Evolutionary conservation across 1,140 invertebrate genomes (phyloP).

Genomic region (Bombus pascuorum): DNA sequence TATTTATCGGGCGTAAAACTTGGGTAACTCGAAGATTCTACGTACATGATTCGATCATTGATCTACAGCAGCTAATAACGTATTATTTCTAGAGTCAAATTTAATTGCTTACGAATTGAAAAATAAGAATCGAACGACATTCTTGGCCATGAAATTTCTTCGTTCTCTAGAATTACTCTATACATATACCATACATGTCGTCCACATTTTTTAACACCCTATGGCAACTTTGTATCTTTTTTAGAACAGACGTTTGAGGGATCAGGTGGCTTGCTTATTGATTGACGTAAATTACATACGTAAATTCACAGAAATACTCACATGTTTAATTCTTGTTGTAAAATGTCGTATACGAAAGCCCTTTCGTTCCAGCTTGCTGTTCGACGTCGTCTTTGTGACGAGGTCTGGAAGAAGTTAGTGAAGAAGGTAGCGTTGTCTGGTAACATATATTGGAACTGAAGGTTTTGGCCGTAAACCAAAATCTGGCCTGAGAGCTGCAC

Average conservation of each 20-base stretch:
- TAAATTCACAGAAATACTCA: constrained; percentile 36
- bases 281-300: too few relatives aligned
- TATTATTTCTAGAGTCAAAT: too few relatives aligned
- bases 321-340: constrained; percentile 71
- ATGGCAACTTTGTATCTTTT: neutral
- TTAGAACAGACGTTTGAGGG: neutral
- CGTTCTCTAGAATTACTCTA: too few relatives aligned
- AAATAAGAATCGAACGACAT: too few relatives aligned
- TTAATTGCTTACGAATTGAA: too few relatives aligned
- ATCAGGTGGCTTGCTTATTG: too few relatives aligned
- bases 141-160: too few relatives aligned
- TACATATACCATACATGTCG: too few relatives aligned
- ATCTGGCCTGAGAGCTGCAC: constrained; percentile 75
- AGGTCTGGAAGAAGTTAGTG: constrained; percentile 70
- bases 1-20: neutral
- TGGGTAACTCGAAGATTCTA: neutral
- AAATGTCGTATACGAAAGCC: constrained; percentile 66
- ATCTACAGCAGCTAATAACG: too few relatives aligned
- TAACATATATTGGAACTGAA: constrained; percentile 81
- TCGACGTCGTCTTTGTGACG: constrained; percentile 62
- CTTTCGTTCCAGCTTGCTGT: constrained; percentile 55
- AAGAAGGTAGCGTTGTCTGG: constrained; percentile 80
- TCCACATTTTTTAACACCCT: too few relatives aligned
- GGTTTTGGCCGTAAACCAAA: constrained; percentile 77
- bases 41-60: too few relatives aligned